Conservation (phyloP, 2,888 invertebrate genomes). For the Cephus spinipes region DNA sequence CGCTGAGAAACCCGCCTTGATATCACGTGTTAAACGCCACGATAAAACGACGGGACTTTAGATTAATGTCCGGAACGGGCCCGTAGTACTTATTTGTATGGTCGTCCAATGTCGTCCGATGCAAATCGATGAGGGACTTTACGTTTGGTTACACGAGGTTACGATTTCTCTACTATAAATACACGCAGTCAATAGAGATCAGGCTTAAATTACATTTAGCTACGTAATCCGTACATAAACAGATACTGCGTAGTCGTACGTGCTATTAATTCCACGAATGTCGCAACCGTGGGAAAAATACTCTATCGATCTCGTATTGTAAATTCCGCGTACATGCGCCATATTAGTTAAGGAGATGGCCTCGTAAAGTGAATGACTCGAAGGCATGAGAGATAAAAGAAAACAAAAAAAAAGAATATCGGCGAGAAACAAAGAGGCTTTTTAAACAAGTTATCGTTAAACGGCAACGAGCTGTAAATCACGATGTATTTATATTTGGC, state of each 20-base stretch:
- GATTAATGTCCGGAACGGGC: constrained; percentile 41
- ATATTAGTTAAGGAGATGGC: not conserved
- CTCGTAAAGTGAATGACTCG: constrained; percentile 2
- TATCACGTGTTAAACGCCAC: constrained; percentile 42
- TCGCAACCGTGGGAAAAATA: not conserved
- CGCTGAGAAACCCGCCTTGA: constrained; percentile 23
- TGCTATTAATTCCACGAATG: not conserved
- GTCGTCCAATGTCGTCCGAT: constrained; percentile 5
- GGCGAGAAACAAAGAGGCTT: constrained; percentile 2
- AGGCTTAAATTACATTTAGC: not conserved
- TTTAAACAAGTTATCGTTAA: constrained; percentile 25
- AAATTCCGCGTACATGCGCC: not conserved
- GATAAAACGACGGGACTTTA: constrained; percentile 48
- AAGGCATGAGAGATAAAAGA: not conserved
- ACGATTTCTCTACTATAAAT: not conserved
- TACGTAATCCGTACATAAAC: not conserved
- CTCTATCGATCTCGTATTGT: not conserved
- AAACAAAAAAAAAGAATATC: constrained; percentile 10
- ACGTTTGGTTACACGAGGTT: not conserved
- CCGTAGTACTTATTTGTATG: constrained; percentile 39
- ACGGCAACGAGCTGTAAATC: constrained; percentile 25
- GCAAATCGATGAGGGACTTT: not conserved
- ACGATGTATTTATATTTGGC: constrained; percentile 18
- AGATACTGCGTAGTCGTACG: not conserved
- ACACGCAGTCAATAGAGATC: not conserved